Percentiles rank a stretch among this genome's conserved stretches.
These are phyloP conservation scores for Eudyptes chrysolophus DNA, from an alignment of 2,113 vertebrate genomes.

Conservation along the genomic window DNA sequence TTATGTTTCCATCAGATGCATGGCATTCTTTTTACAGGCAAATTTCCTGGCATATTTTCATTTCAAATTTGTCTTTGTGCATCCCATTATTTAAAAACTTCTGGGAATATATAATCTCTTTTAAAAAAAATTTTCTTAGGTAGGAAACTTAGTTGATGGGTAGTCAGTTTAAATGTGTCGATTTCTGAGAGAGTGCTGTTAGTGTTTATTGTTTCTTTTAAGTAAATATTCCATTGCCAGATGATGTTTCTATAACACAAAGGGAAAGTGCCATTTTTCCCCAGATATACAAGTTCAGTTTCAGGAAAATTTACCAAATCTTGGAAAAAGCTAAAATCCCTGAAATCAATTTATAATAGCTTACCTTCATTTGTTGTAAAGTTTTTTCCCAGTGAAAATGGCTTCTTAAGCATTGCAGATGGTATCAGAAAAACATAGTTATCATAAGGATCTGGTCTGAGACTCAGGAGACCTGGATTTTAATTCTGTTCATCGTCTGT, in stretches of 20 bases:
- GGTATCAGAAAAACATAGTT: background rate
- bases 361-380: background rate
- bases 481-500: background rate
- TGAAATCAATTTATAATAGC: background rate
- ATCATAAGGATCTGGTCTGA: background rate
- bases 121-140: background rate
- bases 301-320: background rate
- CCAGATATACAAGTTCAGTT: background rate
- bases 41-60: background rate
- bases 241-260: background rate
- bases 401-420: background rate
- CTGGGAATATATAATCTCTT: background rate
- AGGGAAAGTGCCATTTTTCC: background rate
- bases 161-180: background rate
- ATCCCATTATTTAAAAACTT: background rate
- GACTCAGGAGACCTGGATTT: background rate
- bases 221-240: background rate
- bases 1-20: background rate
- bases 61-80: background rate
- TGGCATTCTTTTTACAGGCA: background rate
- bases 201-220: background rate
- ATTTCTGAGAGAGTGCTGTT: background rate
- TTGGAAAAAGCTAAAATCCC: background rate
- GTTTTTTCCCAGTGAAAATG: background rate
- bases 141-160: background rate